Base-by-base conservation (phyloP, 2,888 invertebrate species). In the Osmoderma eremita region DNA sequence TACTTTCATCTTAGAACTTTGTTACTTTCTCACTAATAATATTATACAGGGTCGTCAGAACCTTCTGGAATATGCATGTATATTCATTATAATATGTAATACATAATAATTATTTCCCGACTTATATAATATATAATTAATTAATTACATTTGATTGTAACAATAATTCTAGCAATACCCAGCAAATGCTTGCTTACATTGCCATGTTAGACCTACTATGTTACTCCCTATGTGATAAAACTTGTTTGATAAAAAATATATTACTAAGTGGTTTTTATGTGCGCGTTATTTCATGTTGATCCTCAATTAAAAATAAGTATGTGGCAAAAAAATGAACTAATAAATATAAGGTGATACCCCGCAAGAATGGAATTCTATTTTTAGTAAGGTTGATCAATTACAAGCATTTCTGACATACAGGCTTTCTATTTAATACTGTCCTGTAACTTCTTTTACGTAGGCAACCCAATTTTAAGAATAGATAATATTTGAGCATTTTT, bases 171-270 rank as follows among this genome's bases (percentile, higher is more conserved):
- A 71, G 69, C 67, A 68, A 65, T 67, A 70, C 63, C 50, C 68
- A 66, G 71, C 71, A 70, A 56, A 67, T 63, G 65, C 70, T 71
- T 72, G 73, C 71, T 73, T 73, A 70, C 70, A 73, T 73, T 72
- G 72, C 72, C 73, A 73, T 73, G 70, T 69, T 48, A 69, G 69
- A 69, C 69, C 65, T 68, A 30, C 30, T 30, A 69, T 69, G 70
- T 69, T 71, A 67, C 45, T 61, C 58, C 53, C 67, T 71, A 73
- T 73, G 73, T 73, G 73, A 73, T 73, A 73, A 66, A 69, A 68
- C 48, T 66, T 68, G 63, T 68, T 68, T 63, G 64, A 68, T 68
- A 68, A 42, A 63, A 67, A 65, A 67, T 68, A 68, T 68, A 68
- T 68, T 68, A 61, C 22, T 65, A 64, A 65, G 68, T 68, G 65